Evolutionary conservation across 2,113 vertebrate species (phyloP), one percentile per base, ranked within the genome.

Genomic region (Athene cunicularia): DNA sequence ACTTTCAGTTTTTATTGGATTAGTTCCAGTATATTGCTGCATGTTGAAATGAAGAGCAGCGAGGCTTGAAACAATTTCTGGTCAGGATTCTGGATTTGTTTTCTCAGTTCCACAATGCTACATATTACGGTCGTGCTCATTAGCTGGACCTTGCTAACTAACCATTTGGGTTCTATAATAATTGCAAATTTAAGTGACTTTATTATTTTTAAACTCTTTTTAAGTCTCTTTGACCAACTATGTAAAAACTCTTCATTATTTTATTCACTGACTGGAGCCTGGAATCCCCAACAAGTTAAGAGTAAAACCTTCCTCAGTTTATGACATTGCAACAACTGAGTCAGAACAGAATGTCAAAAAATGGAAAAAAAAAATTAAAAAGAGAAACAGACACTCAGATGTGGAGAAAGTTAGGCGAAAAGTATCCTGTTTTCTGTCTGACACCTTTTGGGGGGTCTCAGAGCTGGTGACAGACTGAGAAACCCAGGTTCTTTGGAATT

Each of bases 1-100:
- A 97, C 91, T 91, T 73, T 89, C 52, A 24, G 81, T 95, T 95
- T 97, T 95, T 90, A 95, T 93, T 97, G 93, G 86, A 94, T 97
- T 97, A 95, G 89, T 97, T 97, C 83, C 97, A 97, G 93, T 85
- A 15, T 47, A 95, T 83, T 50, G 52, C 89, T 91, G 93, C 41
- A 70, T 95, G 90, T 80, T 89, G 76, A 97, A 91, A 94, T 84
- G 60, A 95, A 72, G 35, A 96, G 70, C 80, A 76, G 19, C 1
- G 7, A 94, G 53, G 76, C 37, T 94, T 93, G 66, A 93, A 93
- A 91, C 37, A 96, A 91, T 73, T 85, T 91, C 86, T 95, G 62
- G 76, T 93, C 76, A 89, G 56, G 70, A 95, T 79, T 91, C 56
- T 85, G 76, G 35, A 62, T 47, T 85, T 91, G 20, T 76, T 95